Evolutionary conservation across 2,797 vertebrate genomes (phyloP).

Genomic region (Odontamblyopus lacepedii): DNA sequence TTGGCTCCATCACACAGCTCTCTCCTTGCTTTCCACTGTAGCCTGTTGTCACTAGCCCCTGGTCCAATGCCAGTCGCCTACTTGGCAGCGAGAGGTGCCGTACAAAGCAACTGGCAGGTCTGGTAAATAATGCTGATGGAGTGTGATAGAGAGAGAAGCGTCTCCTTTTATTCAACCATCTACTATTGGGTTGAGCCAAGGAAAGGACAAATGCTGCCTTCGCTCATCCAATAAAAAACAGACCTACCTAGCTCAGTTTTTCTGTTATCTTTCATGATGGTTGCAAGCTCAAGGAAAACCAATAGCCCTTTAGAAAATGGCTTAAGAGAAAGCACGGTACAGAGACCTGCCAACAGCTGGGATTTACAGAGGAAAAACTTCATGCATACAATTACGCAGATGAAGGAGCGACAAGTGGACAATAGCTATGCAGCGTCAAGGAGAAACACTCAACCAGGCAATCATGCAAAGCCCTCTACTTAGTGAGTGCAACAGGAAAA

Average conservation of each 20-base stretch:
- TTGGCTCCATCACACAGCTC: constrained; percentile 75
- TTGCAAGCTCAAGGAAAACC: constrained; percentile 60
- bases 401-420: constrained; percentile 69
- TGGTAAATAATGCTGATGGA: constrained; percentile 81
- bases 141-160: constrained; percentile 75
- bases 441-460: constrained; percentile 68
- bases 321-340: constrained; percentile 47
- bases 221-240: constrained; percentile 43
- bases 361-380: constrained; percentile 68
- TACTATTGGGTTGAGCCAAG: constrained; percentile 62
- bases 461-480: constrained; percentile 64
- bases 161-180: constrained; percentile 73
- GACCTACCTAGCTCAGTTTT: constrained; percentile 53
- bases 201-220: constrained; percentile 58
- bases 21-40: constrained; percentile 79
- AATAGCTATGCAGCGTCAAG: constrained; percentile 61
- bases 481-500: constrained; percentile 54
- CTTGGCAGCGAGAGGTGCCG: constrained; percentile 80
- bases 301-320: constrained; percentile 55
- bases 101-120: constrained; percentile 83
- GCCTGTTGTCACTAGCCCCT: constrained; percentile 82
- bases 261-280: constrained; percentile 67
- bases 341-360: constrained; percentile 66
- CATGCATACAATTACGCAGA: constrained; percentile 69
- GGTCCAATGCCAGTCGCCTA: constrained; percentile 80